Base-by-base conservation (phyloP, 2,113 vertebrate species). In the Candoia aspera region DNA sequence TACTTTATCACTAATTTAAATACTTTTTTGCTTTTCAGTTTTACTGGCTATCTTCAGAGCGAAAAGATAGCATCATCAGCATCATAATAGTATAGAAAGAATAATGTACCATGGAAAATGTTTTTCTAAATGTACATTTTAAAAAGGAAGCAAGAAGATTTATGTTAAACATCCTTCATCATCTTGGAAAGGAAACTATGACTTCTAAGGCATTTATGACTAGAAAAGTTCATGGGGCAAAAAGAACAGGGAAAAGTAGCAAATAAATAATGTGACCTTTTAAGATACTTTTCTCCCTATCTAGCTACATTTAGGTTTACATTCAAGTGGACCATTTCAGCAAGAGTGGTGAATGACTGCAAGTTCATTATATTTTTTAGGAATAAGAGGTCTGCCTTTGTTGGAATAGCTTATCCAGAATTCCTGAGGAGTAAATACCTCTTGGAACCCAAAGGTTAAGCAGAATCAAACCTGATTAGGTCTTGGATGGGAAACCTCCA, bases 201-300 rank as follows among this genome's bases (percentile, higher is more conserved):
- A 60, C 86, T 89, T 91, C 88, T 87, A 79, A 95, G 49, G 92
- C 96, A 92, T 95, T 95, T 94, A 94, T 90, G 95, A 95, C 94
- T 95, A 92, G 94, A 95, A 92, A 94, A 94, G 95, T 97, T 96
- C 96, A 96, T 96, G 96, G 96, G 96, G 96, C 96, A 96, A 94
- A 96, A 94, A 96, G 94, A 95, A 95, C 93, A 94, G 94, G 92
- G 95, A 96, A 93, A 87, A 96, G 95, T 92, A 95, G 95, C 95
- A 97, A 97, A 96, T 96, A 96, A 96, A 96, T 94, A 91, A 57
- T 62, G 90, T 93, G 94, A 96, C 96, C 96, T 96, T 96, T 96
- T 93, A 33, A 94, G 95, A 85, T 73, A 88, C 92, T 94, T 94
- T 95, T 94, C 96, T 57, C 90, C 57, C 55, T 33, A 84, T 53